These are phyloP conservation scores for Resseliella maxima DNA, from an alignment of 2,888 invertebrate genomes.

Conservation along the genomic window DNA sequence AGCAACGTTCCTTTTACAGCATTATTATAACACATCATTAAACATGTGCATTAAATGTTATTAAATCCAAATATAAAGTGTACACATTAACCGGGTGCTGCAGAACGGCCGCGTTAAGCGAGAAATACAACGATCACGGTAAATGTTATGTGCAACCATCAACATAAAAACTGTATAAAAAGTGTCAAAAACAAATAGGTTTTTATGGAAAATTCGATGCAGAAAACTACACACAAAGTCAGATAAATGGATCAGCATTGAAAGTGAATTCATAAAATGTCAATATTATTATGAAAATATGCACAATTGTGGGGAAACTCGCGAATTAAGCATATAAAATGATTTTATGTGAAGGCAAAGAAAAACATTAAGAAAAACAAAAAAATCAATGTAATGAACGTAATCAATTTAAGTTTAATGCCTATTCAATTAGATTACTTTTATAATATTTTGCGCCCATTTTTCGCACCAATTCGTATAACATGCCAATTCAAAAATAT, in stretches of 20 bases:
- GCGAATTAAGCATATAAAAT: neutral
- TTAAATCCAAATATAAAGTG: constrained; percentile 52
- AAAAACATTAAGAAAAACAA: neutral
- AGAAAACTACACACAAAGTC: neutral
- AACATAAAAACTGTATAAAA: constrained; percentile 19
- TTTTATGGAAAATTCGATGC: neutral
- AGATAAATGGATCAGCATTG: neutral
- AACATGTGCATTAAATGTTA: constrained; percentile 55
- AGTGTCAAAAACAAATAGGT: constrained; percentile 35
- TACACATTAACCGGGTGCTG: neutral
- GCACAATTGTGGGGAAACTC: neutral
- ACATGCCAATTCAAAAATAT: neutral
- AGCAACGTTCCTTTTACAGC: constrained; percentile 19
- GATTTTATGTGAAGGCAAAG: neutral
- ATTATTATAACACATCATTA: constrained; percentile 56
- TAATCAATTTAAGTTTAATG: neutral
- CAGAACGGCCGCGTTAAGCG: neutral
- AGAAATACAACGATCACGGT: neutral
- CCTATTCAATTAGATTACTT: constrained; percentile 37
- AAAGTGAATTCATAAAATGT: neutral
- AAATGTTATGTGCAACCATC: neutral
- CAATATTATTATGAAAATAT: neutral
- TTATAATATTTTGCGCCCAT: neutral
- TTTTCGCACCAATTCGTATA: neutral
- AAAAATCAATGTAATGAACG: neutral